A percentile compares a stretch with the other conserved stretches of the same genome.
phyloP scores from a whole-genome alignment of 2,797 vertebrate genomes.

The Falco concolor region DNA sequence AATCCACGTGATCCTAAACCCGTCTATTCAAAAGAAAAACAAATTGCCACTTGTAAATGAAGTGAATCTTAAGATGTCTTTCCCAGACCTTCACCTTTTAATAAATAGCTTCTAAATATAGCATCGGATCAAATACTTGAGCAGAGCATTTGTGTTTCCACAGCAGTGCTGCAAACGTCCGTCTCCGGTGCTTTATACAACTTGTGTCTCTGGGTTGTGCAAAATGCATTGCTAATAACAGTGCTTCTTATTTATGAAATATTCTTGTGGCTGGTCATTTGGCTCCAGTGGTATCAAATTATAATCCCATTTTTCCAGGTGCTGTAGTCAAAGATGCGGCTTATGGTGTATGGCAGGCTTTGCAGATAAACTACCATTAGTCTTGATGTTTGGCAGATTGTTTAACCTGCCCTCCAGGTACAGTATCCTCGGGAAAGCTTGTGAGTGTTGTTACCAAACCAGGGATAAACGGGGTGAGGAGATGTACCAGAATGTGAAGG shows the following conservation, averaged over 20 bases:
- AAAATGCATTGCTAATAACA: background rate
- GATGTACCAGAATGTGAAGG: background rate
- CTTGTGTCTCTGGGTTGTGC: background rate
- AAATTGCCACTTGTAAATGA: background rate
- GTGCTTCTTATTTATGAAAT: background rate
- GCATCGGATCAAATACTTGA: background rate
- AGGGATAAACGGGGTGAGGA: background rate
- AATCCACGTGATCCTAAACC: background rate
- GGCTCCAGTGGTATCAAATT: background rate
- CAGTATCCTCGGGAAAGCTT: background rate
- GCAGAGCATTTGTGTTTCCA: background rate
- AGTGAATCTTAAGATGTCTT: background rate
- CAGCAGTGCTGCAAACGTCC: background rate
- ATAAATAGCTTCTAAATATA: background rate
- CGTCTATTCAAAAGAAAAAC: background rate
- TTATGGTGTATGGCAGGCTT: background rate
- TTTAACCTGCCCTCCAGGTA: background rate
- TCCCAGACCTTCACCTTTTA: background rate
- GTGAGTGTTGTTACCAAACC: background rate
- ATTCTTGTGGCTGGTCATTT: background rate
- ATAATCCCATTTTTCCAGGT: background rate
- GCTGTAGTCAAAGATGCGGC: background rate
- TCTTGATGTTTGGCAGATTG: accelerated
- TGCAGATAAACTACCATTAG: background rate
- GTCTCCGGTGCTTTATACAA: background rate